Evolutionary conservation across 2,113 vertebrate genomes (phyloP), one percentile per base, ranked within the genome.

Genomic region (Phalacrocorax carbo): DNA sequence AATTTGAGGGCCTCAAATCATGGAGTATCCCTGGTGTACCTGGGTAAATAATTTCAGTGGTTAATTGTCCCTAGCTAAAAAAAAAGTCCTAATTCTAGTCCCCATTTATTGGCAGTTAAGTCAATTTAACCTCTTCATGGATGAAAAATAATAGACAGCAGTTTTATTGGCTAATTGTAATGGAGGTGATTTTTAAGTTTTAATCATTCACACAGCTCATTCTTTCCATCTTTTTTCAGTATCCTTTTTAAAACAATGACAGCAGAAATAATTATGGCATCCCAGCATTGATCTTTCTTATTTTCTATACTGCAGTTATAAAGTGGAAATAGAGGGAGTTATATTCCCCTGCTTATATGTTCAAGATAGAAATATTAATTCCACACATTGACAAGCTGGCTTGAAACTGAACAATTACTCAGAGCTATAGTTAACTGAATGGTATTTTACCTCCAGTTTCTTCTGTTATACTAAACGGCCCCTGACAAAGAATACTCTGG

Each of bases 291-390:
- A 18, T 54, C 51, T 65, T 76, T 71, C 42, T 73, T 64, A 36
- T 68, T 81, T 92, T 82, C 44, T 78, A 15, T 60, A 36, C 40
- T 60, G 13, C 32, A 44, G 42, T 82, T 89, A 44, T 82, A 34
- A 85, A 87, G 23, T 85, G 18, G 42, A 88, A 88, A 66, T 57
- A 76, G 57, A 82, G 23, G 34, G n/a, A 72, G 32, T 72, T 91
- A 11, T 75, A 85, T 85, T 85, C 19, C 11, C 18, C 19, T 75
- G 38, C 32, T 81, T 95, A 58, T 22, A 23, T 2, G 3, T 72
- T 71, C 44, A 82, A 44, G 48, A 76, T 70, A 72, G 69, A 93
- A 94, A 64, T 91, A 82, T 54, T 72, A 82, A 83, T 96, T 91
- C 32, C 4, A 9, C 22, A 38, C 76, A 44, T 68, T 95, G 91